These are phyloP conservation scores for Aselliscus stoliczkanus DNA, from an alignment of 2,797 vertebrate species.

Conservation along the genomic window DNA sequence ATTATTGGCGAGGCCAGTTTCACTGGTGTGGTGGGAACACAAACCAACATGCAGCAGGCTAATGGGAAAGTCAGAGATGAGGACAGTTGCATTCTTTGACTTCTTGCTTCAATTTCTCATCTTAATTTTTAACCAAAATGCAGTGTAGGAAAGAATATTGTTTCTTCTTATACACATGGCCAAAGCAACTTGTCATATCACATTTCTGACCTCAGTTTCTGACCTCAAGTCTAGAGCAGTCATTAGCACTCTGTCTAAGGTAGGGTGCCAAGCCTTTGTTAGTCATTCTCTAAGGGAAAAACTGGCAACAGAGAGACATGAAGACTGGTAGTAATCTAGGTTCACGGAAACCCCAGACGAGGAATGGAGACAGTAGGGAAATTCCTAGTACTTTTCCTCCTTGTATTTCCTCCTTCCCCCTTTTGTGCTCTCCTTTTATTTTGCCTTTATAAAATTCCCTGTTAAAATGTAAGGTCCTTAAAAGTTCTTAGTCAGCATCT, in stretches of 20 bases:
- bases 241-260: neutral
- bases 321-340: neutral
- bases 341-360: neutral
- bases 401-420: neutral
- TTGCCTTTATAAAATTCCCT: neutral
- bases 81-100: neutral
- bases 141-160: neutral
- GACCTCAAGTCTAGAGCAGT: neutral
- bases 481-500: neutral
- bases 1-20: neutral
- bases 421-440: neutral
- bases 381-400: neutral
- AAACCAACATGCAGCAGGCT: neutral
- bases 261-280: neutral
- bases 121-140: slow-evolving; percentile 3
- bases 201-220: neutral
- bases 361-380: neutral
- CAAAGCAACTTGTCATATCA: neutral
- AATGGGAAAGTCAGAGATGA: neutral
- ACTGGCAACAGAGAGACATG: neutral
- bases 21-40: neutral
- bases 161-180: neutral
- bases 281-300: neutral
- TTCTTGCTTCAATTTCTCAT: neutral
- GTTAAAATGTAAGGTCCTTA: slow-evolving; percentile 12